A percentile compares a stretch with the other conserved stretches of the same genome.
phyloP scores from a whole-genome alignment of 1,140 invertebrate species.

The Pinna nobilis region DNA sequence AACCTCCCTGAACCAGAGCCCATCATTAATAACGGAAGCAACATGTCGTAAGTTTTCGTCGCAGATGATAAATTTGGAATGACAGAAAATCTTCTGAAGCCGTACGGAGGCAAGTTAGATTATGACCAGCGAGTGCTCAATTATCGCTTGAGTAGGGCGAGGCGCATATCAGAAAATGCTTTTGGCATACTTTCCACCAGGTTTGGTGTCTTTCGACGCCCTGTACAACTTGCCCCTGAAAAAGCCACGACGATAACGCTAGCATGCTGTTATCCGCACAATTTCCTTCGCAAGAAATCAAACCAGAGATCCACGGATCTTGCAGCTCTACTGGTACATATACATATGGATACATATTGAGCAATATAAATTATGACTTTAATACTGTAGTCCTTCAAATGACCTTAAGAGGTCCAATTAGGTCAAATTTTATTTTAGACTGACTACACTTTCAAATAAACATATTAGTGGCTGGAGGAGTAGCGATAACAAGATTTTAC shows the following conservation, averaged over 20 bases:
- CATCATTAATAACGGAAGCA: neutral
- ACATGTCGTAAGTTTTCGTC: constrained; percentile 71
- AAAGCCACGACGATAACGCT: constrained; percentile 18
- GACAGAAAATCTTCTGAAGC: constrained; percentile 70
- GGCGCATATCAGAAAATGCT: constrained; percentile 46
- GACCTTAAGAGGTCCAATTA: no score
- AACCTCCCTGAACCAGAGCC: constrained; percentile 15
- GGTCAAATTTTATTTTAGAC: no score
- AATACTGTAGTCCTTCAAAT: no score
- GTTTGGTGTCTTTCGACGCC: constrained; percentile 28
- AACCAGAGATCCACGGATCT: no score
- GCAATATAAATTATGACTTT: no score
- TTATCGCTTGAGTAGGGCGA: constrained; percentile 70
- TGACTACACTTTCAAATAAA: no score
- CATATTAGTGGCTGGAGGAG: no score
- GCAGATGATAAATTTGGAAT: constrained; percentile 76
- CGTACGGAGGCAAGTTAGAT: constrained; percentile 67
- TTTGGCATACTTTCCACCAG: constrained; percentile 35
- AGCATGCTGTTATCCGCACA: constrained; percentile 20
- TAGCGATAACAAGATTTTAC: no score
- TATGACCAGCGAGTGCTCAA: constrained; percentile 73
- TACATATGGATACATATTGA: no score
- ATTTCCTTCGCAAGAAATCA: constrained; percentile 7
- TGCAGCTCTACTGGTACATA: no score
- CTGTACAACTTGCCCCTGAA: constrained; percentile 12